These are phyloP conservation scores for Galeopsomyia nigrocyanea DNA, from an alignment of 2,888 invertebrate genomes.

Conservation along the genomic window DNA sequence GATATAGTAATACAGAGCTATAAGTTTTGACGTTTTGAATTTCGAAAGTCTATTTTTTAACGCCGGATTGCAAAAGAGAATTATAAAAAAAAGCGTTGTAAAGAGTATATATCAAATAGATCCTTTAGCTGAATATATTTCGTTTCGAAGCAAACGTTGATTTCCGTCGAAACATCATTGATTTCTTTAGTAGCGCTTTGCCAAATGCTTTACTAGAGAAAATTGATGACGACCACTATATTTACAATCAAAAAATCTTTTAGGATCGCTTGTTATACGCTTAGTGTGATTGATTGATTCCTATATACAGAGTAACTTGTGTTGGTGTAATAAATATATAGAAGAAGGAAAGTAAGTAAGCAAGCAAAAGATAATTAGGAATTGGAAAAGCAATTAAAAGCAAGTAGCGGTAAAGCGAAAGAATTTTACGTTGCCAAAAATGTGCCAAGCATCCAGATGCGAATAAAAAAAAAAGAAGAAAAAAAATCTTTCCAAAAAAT, in stretches of 20 bases:
- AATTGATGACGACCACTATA: background rate
- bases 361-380: constrained; percentile 6
- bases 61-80: constrained; percentile 30
- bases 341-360: too few relatives aligned
- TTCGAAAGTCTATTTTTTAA: constrained; percentile 48
- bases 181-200: constrained; percentile 5
- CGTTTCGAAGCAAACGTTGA: constrained; percentile 14
- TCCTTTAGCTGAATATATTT: constrained; percentile 31
- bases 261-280: background rate
- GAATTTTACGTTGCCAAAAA: constrained; percentile 41
- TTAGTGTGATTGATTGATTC: too few relatives aligned
- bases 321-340: too few relatives aligned
- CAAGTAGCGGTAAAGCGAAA: constrained; percentile 3
- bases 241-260: background rate
- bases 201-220: constrained; percentile 6
- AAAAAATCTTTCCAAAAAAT: background rate
- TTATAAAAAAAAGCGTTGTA: constrained; percentile 34
- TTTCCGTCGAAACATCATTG: constrained; percentile 11
- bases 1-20: constrained; percentile 12
- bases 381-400: constrained; percentile 12
- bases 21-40: constrained; percentile 40
- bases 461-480: constrained; percentile 14
- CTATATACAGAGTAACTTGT: too few relatives aligned
- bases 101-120: constrained; percentile 41
- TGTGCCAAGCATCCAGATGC: constrained; percentile 45